These are phyloP conservation scores for Drosophila trapezifrons DNA, from an alignment of 1,140 invertebrate species.

Conservation along the genomic window DNA sequence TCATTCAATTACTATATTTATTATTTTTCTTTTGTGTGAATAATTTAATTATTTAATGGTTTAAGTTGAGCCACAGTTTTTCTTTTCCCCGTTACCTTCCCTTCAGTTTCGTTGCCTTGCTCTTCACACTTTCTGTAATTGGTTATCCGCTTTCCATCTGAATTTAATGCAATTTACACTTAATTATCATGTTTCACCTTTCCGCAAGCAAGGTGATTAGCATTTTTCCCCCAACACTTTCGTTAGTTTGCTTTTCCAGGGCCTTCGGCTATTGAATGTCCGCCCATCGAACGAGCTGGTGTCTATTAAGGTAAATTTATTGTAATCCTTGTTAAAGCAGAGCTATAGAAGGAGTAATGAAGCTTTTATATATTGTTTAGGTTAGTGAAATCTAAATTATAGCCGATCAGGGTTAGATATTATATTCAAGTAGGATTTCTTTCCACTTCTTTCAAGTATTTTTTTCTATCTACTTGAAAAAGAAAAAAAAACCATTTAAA, in stretches of 20 bases:
- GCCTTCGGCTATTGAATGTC: not conserved
- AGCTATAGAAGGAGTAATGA: no score
- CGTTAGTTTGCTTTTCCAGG: not conserved
- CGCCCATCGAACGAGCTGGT: not conserved
- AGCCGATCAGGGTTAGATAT: no score
- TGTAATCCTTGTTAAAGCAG: not conserved
- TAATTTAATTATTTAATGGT: slow-evolving; percentile 11
- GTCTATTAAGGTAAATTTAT: not conserved
- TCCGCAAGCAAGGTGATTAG: slow-evolving; percentile 5
- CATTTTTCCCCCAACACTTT: slow-evolving; percentile 10
- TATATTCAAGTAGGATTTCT: no score
- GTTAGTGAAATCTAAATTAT: no score
- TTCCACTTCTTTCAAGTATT: no score
- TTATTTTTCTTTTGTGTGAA: not conserved
- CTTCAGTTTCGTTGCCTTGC: not conserved
- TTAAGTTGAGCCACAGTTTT: not conserved
- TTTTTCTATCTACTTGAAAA: not conserved
- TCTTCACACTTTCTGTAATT: slow-evolving; percentile 5
- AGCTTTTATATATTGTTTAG: no score
- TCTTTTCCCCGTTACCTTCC: not conserved
- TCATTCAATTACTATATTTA: not conserved
- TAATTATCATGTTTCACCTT: slow-evolving; percentile 15
- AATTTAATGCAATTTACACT: slow-evolving; percentile 14
- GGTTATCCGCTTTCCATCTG: not conserved
- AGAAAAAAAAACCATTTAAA: not conserved